Conservation (phyloP, 2,888 invertebrate species). For the Drosophila neotestacea region DNA sequence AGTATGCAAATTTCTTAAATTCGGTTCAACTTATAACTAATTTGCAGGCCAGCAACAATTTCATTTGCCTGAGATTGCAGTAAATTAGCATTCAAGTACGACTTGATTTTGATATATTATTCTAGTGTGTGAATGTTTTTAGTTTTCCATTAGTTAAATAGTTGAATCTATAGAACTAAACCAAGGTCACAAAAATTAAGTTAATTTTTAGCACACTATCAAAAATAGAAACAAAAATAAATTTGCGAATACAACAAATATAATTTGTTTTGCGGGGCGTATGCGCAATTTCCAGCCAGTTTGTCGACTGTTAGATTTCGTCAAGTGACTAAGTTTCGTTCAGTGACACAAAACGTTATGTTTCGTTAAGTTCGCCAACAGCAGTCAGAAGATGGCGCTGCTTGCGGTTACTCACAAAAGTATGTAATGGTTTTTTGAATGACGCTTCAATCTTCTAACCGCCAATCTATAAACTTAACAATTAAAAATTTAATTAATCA, state of each 20-base stretch:
- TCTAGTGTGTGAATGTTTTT: slow-evolving; percentile 36
- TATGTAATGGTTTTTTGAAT: slow-evolving; percentile 41
- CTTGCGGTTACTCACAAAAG: slow-evolving; percentile 21
- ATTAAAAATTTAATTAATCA: too few species aligned
- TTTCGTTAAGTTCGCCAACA: not conserved
- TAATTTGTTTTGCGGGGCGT: slow-evolving; percentile 47
- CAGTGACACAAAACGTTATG: not conserved
- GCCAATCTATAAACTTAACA: slow-evolving; percentile 3
- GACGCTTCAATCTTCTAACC: not conserved
- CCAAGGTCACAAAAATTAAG: slow-evolving; percentile 70
- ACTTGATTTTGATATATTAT: slow-evolving; percentile 65
- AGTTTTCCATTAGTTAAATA: slow-evolving; percentile 45
- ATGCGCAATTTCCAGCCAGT: slow-evolving; percentile 57
- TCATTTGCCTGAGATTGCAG: slow-evolving; percentile 41
- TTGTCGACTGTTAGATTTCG: slow-evolving; percentile 14
- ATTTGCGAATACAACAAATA: slow-evolving; percentile 11
- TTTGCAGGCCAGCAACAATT: slow-evolving; percentile 47
- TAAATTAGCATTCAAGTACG: slow-evolving; percentile 75
- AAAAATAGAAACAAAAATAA: slow-evolving; percentile 18
- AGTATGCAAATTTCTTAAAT: slow-evolving; percentile 68
- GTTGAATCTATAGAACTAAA: slow-evolving; percentile 41
- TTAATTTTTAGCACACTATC: slow-evolving; percentile 21
- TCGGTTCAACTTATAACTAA: slow-evolving; percentile 52
- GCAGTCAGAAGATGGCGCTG: slow-evolving; percentile 41
- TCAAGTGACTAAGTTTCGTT: slow-evolving; percentile 30